phyloP scores from a whole-genome alignment of 2,888 invertebrate genomes.

The Eupeodes luniger region DNA sequence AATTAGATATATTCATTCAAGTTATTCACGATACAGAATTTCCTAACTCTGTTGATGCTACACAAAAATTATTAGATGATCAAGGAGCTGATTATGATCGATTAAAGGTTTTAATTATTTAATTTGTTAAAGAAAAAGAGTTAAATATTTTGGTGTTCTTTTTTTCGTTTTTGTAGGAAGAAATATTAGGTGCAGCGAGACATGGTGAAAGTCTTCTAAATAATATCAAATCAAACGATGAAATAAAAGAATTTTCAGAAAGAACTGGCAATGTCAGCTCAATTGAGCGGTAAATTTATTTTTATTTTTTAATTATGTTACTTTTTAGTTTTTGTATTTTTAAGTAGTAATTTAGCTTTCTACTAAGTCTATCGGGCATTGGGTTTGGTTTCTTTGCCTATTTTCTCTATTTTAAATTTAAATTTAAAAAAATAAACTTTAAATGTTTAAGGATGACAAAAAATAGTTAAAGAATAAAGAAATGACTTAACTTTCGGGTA shows the following conservation, averaged over 20 bases:
- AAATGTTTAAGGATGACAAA: constrained; percentile 58
- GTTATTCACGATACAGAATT: constrained; percentile 95
- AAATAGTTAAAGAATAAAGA: constrained; percentile 11
- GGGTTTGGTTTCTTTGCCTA: constrained; percentile 75
- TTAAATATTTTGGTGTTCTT: constrained; percentile 5
- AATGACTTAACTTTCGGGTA: not conserved
- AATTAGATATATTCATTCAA: constrained; percentile 94
- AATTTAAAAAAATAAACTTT: not conserved
- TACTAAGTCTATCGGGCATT: constrained; percentile 57
- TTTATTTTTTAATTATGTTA: not conserved
- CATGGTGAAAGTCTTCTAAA: constrained; percentile 95
- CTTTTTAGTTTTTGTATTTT: constrained; percentile 57
- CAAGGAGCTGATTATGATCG: constrained; percentile 89
- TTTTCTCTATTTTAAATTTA: constrained; percentile 45
- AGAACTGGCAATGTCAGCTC: constrained; percentile 95
- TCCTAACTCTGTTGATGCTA: constrained; percentile 96
- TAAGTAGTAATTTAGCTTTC: constrained; percentile 59
- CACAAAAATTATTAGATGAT: constrained; percentile 92
- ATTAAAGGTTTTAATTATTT: constrained; percentile 80
- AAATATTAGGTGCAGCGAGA: constrained; percentile 93
- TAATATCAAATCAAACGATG: constrained; percentile 87
- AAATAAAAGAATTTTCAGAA: constrained; percentile 87
- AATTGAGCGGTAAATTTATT: constrained; percentile 90
- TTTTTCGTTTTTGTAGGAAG: constrained; percentile 86
- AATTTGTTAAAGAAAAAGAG: not conserved